These are phyloP conservation scores for Chaitophorus viminalis DNA, from an alignment of 2,888 invertebrate genomes.

Conservation along the genomic window DNA sequence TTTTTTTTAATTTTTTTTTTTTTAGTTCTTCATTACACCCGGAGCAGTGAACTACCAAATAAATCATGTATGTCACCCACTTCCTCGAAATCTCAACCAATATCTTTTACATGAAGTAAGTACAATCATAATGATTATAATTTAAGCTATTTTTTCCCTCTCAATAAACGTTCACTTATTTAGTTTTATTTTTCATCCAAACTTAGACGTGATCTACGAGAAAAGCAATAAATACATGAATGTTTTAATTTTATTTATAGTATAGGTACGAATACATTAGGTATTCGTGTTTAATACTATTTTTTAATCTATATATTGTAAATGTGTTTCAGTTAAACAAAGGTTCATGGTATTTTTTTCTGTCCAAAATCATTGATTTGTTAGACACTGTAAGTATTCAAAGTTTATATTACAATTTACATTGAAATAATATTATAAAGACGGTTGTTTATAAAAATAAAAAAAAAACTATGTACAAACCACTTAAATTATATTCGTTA, in stretches of 20 bases:
- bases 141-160: background rate
- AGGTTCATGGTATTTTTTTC: constrained; percentile 80
- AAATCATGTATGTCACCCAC: constrained; percentile 66
- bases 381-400: constrained; percentile 73
- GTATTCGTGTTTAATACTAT: background rate
- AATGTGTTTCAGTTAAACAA: constrained; percentile 68
- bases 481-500: too few species aligned
- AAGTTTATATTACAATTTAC: background rate
- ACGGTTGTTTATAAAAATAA: background rate
- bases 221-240: too few species aligned
- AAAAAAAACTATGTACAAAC: too few species aligned
- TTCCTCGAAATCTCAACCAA: constrained; percentile 32
- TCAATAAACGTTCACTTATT: background rate
- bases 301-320: background rate
- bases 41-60: constrained; percentile 69
- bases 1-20: constrained; percentile 63
- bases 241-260: background rate
- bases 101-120: constrained; percentile 66
- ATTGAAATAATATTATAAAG: background rate
- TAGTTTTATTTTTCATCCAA: too few species aligned
- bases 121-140: background rate
- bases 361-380: constrained; percentile 81
- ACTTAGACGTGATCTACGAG: too few species aligned
- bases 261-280: background rate
- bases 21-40: constrained; percentile 69